Evolutionary conservation across 2,888 invertebrate species (phyloP).

Genomic region (Sarcophaga rosellei): DNA sequence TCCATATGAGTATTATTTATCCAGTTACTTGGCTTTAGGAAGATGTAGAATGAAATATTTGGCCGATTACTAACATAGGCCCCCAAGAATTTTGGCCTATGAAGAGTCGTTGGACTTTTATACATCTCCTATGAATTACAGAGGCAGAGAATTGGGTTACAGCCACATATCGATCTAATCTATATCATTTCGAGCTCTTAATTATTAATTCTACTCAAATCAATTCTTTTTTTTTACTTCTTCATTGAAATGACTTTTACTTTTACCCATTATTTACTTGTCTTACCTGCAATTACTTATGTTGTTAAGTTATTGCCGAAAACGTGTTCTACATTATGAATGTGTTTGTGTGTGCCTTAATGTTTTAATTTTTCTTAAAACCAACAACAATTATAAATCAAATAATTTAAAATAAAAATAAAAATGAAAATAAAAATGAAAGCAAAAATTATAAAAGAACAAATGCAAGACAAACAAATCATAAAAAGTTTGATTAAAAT

Average conservation of each 20-base stretch:
- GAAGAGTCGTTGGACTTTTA: too few species aligned
- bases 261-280: background rate
- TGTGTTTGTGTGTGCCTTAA: background rate
- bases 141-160: too few species aligned
- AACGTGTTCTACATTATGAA: background rate
- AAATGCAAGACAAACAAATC: background rate
- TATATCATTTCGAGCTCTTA: too few species aligned
- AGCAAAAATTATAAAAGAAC: background rate
- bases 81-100: too few species aligned
- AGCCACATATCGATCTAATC: too few species aligned
- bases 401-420: background rate
- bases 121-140: too few species aligned
- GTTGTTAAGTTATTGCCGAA: background rate
- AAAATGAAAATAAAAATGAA: background rate
- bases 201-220: too few species aligned
- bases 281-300: too few species aligned
- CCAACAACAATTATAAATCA: background rate
- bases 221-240: background rate
- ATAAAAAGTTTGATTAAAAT: background rate
- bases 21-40: too few species aligned
- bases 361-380: background rate
- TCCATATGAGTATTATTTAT: too few species aligned
- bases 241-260: background rate
- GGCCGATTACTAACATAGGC: too few species aligned
- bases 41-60: too few species aligned